Conservation (phyloP, 2,113 vertebrate genomes). For the Zosterops lateralis region DNA sequence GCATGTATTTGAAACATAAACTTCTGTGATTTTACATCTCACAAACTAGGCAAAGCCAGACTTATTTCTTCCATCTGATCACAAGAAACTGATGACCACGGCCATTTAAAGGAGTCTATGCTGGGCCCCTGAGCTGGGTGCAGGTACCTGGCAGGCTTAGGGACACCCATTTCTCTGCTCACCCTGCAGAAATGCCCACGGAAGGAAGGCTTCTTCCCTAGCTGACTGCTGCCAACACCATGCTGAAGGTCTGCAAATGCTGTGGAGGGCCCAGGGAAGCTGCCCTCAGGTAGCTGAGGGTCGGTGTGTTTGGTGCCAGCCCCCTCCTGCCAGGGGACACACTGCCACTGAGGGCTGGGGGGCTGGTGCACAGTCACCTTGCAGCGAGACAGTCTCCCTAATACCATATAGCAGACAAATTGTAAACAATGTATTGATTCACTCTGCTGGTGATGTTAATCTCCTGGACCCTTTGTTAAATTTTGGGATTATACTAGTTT, state of each 20-base stretch:
- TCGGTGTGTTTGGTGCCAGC: not conserved
- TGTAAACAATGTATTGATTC: not conserved
- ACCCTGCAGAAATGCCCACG: not conserved
- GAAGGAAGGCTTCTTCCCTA: not conserved
- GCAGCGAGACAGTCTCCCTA: not conserved
- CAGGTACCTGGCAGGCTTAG: not conserved
- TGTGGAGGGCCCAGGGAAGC: accelerated
- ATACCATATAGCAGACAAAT: not conserved
- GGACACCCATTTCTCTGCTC: not conserved
- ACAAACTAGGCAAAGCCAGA: not conserved
- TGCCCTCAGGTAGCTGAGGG: not conserved
- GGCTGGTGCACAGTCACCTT: not conserved
- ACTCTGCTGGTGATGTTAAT: not conserved
- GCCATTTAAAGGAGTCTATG: not conserved
- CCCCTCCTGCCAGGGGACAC: too few relatives aligned
- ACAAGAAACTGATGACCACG: not conserved
- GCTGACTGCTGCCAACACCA: not conserved
- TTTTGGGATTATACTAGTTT: not conserved
- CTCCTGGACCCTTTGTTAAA: not conserved
- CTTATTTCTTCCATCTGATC: not conserved
- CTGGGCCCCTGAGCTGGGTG: not conserved
- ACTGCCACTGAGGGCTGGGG: not conserved
- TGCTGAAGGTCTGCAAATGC: not conserved
- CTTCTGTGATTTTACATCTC: not conserved
- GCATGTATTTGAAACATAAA: not conserved